These are phyloP conservation scores for Ptiloglossa arizonensis DNA, from an alignment of 1,140 invertebrate species.

Conservation along the genomic window DNA sequence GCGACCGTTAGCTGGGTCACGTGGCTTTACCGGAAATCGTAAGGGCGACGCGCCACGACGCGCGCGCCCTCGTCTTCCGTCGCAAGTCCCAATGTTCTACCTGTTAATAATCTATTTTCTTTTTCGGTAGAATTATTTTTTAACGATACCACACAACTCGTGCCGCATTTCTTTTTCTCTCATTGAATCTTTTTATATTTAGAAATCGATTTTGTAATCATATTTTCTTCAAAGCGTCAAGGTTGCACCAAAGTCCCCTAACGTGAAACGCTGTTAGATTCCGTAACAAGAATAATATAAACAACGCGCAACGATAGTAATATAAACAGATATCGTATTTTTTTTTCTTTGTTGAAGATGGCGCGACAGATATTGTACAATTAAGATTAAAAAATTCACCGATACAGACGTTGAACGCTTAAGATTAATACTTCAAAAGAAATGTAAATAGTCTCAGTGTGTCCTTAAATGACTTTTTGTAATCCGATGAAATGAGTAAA, in stretches of 20 bases:
- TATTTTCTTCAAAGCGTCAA: conserved; percentile 3
- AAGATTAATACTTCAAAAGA: neutral
- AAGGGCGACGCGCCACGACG: conserved; percentile 36
- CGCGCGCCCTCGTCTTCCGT: conserved; percentile 54
- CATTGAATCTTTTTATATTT: conserved; percentile 6
- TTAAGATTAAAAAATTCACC: neutral
- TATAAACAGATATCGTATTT: neutral
- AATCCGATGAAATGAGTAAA: neutral
- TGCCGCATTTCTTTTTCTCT: neutral
- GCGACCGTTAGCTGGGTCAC: conserved; percentile 62
- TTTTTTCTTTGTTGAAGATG: neutral
- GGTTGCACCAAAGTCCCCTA: neutral
- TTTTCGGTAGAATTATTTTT: no score
- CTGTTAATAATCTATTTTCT: neutral
- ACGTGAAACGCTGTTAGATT: neutral
- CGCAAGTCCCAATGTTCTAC: neutral
- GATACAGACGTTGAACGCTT: neutral
- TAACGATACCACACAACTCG: neutral
- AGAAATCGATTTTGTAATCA: conserved; percentile 7
- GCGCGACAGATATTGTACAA: neutral
- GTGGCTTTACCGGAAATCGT: conserved; percentile 62
- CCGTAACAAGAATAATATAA: neutral
- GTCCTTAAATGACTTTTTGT: neutral
- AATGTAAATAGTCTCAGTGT: neutral
- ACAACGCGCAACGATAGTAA: neutral